Evolutionary conservation across 2,888 invertebrate genomes (phyloP).

Genomic region (Macrophya alboannulata): DNA sequence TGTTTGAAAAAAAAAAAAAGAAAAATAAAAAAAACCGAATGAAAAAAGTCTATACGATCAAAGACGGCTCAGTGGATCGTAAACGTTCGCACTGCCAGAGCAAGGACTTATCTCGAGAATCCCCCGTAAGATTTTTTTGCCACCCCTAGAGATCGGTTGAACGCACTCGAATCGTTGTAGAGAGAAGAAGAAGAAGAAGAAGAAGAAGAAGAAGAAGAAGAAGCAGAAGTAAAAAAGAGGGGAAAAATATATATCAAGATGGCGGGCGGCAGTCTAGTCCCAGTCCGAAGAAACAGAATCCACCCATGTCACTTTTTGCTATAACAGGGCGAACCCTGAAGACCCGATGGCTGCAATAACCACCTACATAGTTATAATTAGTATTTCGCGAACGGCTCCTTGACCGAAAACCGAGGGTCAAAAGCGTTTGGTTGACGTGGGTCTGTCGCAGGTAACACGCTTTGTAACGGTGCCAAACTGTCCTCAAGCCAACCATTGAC

Average conservation of each 20-base stretch:
- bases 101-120: constrained; percentile 48
- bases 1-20: constrained; percentile 12
- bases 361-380: constrained; percentile 20
- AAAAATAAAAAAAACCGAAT: neutral
- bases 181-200: neutral
- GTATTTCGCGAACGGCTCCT: constrained; percentile 7
- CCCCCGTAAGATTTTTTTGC: constrained; percentile 48
- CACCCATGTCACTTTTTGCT: constrained; percentile 36
- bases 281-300: constrained; percentile 9
- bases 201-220: neutral
- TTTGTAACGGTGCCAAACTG: neutral
- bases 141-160: constrained; percentile 14
- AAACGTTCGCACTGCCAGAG: constrained; percentile 45
- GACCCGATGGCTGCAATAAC: neutral
- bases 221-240: neutral
- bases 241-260: constrained; percentile 3
- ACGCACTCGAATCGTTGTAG: constrained; percentile 39
- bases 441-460: neutral
- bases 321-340: neutral
- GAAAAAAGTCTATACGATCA: constrained; percentile 51
- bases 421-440: constrained; percentile 31
- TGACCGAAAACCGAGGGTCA: constrained; percentile 15
- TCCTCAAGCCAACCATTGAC: neutral
- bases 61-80: constrained; percentile 55
- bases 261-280: constrained; percentile 7